Evolutionary conservation across 2,888 invertebrate species (phyloP).

Genomic region (Melieria crassipennis): DNA sequence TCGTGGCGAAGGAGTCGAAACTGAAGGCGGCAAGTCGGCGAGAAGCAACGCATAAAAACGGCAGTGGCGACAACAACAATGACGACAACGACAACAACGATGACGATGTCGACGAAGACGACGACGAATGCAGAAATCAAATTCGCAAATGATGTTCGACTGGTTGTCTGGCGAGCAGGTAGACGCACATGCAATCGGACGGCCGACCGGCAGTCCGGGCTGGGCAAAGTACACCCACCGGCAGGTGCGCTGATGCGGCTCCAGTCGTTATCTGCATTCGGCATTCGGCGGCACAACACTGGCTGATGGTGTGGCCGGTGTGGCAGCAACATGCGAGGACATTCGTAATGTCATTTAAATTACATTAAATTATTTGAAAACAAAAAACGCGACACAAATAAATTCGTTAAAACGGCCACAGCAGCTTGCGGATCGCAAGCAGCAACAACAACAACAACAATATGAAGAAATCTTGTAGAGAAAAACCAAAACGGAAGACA

Average conservation of each 20-base stretch:
- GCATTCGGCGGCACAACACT: constrained; percentile 16
- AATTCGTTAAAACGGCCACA: constrained; percentile 38
- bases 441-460: constrained; percentile 21
- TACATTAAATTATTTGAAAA: constrained; percentile 50
- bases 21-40: not conserved
- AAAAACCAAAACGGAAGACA: not conserved
- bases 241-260: constrained; percentile 9
- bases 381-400: constrained; percentile 42
- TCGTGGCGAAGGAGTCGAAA: not conserved
- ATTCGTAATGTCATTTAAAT: constrained; percentile 49
- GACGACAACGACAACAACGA: too few relatives aligned
- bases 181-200: not conserved
- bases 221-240: constrained; percentile 19
- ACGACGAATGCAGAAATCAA: constrained; percentile 22
- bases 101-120: constrained; percentile 1
- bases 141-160: not conserved
- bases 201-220: not conserved
- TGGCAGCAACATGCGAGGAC: constrained; percentile 33
- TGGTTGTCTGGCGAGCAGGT: not conserved
- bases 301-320: not conserved
- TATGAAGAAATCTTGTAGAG: constrained; percentile 12
- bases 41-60: constrained; percentile 5
- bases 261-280: not conserved
- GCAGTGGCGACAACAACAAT: not conserved
- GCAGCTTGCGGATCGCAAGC: not conserved